Evolutionary conservation across 2,113 vertebrate species (phyloP).

Genomic region (Bubo blakistoni): DNA sequence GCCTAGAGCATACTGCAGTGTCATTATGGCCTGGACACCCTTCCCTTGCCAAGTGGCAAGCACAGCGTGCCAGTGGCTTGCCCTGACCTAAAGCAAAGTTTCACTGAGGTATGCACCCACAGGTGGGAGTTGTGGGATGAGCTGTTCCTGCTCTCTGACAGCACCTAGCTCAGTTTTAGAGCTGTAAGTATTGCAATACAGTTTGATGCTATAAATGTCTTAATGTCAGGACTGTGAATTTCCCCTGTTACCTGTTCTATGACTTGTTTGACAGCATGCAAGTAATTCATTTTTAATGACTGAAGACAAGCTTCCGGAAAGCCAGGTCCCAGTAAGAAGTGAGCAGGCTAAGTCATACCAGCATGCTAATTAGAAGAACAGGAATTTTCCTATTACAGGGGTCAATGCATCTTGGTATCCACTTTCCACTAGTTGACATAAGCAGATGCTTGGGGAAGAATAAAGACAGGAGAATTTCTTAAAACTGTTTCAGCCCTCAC

Average conservation of each 20-base stretch:
- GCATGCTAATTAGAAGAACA: not conserved
- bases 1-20: not conserved
- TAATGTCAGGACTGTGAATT: not conserved
- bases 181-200: not conserved
- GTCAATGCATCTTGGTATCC: not conserved
- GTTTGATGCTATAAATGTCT: not conserved
- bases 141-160: not conserved
- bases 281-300: not conserved
- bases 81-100: not conserved
- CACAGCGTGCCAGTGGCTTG: not conserved
- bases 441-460: not conserved
- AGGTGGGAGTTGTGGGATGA: not conserved
- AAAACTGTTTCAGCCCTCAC: not conserved
- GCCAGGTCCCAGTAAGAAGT: not conserved
- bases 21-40: not conserved
- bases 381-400: not conserved
- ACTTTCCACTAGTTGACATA: not conserved
- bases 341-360: not conserved
- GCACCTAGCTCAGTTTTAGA: not conserved
- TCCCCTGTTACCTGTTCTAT: rapidly evolving
- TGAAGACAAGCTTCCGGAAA: not conserved
- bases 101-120: not conserved
- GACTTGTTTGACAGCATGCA: not conserved
- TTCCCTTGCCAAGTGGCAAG: not conserved
- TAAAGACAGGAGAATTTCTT: not conserved